Percentiles rank a stretch among this genome's conserved stretches.
Evolutionary conservation across 1,140 invertebrate genomes (phyloP).

Genomic region (Spodoptera frugiperda): DNA sequence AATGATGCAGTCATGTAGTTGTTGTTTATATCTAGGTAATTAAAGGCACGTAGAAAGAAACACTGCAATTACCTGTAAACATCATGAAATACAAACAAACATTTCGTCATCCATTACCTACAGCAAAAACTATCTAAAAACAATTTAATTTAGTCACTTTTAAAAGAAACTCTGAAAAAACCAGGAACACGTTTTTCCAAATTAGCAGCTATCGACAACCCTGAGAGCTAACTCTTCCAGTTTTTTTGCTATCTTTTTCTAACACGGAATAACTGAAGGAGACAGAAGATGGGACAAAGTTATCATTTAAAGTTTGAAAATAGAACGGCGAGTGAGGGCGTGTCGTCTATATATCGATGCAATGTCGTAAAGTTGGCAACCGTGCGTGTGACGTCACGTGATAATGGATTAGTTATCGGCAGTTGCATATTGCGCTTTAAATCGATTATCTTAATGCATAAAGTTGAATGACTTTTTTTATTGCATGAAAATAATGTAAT

Average conservation of each 20-base stretch:
- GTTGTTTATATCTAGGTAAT: too few species aligned
- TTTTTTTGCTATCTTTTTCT: slow-evolving; percentile 28
- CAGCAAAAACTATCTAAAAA: not conserved
- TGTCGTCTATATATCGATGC: slow-evolving; percentile 10
- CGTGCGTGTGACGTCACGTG: slow-evolving; percentile 6
- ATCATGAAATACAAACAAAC: too few species aligned
- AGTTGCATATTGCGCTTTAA: not conserved
- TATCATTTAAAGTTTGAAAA: not conserved
- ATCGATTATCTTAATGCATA: not conserved
- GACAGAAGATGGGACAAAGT: slow-evolving; percentile 12
- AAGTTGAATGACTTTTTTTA: too few species aligned
- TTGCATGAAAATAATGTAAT: too few species aligned
- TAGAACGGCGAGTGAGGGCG: slow-evolving; percentile 21
- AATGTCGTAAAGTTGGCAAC: slow-evolving; percentile 17
- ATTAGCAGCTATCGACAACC: not conserved
- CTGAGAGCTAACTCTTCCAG: slow-evolving; percentile 14
- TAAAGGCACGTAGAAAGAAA: too few species aligned
- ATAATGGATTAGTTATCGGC: slow-evolving; percentile 17
- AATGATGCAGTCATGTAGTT: too few species aligned
- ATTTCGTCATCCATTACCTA: not conserved
- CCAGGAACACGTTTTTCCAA: slow-evolving; percentile 11
- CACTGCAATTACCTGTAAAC: too few species aligned
- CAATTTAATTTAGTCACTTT: too few species aligned
- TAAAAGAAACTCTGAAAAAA: not conserved
- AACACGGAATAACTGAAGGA: not conserved